A percentile compares a stretch with the other conserved stretches of the same genome.
These are phyloP conservation scores for Eudyptes chrysolophus DNA, from an alignment of 2,113 vertebrate species.

Conservation along the genomic window DNA sequence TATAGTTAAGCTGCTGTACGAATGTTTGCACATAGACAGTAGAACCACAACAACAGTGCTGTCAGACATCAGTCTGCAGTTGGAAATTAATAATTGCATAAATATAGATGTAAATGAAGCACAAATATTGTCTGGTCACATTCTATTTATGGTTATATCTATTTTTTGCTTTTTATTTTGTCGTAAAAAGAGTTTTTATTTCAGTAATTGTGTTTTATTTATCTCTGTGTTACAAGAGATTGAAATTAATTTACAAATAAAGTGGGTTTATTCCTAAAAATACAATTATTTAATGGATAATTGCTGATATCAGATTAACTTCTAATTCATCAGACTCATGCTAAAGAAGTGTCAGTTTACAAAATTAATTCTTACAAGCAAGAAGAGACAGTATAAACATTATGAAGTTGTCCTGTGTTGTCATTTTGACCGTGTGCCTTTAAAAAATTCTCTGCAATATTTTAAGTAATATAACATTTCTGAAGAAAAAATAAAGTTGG, in stretches of 20 bases:
- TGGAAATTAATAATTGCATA: not conserved
- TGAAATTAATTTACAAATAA: not conserved
- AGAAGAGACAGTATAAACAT: not conserved
- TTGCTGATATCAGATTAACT: not conserved
- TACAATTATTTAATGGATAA: not conserved
- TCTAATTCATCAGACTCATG: not conserved
- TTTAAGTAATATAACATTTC: not conserved
- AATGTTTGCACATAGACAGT: not conserved
- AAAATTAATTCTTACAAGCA: not conserved
- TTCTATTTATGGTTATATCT: not conserved
- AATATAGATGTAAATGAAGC: not conserved
- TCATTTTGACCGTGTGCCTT: not conserved
- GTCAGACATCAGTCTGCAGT: not conserved
- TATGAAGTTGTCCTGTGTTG: not conserved
- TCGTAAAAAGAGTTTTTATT: not conserved
- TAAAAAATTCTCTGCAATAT: not conserved
- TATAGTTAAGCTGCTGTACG: not conserved
- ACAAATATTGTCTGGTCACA: not conserved
- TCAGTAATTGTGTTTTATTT: not conserved
- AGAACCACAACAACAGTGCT: not conserved
- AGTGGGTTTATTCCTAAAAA: not conserved
- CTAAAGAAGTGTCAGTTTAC: not conserved
- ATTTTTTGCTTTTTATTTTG: not conserved
- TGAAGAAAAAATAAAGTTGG: not conserved
- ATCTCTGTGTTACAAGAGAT: fast-evolving